Percentiles rank a stretch among this genome's conserved stretches.
These are phyloP conservation scores for Ursus arctos DNA, from an alignment of 2,113 vertebrate species.

Conservation along the genomic window DNA sequence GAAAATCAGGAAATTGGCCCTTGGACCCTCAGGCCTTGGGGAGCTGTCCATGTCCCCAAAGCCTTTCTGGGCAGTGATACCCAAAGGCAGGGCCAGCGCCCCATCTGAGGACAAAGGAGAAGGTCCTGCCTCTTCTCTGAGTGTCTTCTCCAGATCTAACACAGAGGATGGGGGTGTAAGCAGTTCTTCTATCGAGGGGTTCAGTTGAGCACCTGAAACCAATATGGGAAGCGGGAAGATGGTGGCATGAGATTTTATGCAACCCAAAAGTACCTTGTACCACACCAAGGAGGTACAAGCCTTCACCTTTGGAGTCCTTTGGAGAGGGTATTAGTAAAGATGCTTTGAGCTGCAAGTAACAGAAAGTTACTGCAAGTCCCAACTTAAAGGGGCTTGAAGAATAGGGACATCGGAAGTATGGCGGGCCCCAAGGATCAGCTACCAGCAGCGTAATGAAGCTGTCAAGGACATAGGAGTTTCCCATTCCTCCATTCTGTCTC, in stretches of 20 bases:
- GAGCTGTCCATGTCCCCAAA: not conserved
- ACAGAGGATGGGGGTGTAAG: not conserved
- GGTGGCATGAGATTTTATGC: not conserved
- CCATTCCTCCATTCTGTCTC: not conserved
- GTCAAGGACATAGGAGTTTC: not conserved
- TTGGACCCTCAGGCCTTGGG: not conserved
- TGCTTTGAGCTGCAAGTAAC: not conserved
- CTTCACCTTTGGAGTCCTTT: not conserved
- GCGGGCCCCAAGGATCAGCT: accelerated
- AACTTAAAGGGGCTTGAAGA: not conserved
- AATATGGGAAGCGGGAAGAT: not conserved
- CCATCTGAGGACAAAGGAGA: not conserved
- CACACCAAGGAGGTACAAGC: not conserved
- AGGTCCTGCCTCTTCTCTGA: not conserved
- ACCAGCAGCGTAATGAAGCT: not conserved
- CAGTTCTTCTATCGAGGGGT: not conserved
- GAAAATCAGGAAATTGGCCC: not conserved
- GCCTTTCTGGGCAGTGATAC: not conserved
- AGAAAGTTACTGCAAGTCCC: not conserved
- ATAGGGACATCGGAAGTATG: not conserved
- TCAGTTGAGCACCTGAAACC: not conserved
- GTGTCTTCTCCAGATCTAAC: not conserved
- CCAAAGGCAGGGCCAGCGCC: not conserved
- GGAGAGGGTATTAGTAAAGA: not conserved
- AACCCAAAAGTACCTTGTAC: not conserved